Evolutionary conservation across 2,888 invertebrate species (phyloP).

Genomic region (Amphipoea lucens): DNA sequence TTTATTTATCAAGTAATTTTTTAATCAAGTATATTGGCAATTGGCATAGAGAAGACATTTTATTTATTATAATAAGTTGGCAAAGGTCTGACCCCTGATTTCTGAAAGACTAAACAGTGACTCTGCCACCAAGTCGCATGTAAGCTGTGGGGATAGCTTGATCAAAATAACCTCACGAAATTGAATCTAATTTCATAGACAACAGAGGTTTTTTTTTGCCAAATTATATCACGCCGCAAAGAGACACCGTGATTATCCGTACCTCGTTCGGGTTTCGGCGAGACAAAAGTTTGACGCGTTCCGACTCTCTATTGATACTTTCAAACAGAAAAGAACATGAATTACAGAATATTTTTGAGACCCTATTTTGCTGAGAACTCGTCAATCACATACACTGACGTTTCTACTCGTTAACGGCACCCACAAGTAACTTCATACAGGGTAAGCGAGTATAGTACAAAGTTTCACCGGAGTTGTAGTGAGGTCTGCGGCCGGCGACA

Average conservation of each 20-base stretch:
- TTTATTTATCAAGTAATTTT: no score
- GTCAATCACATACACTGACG: slow-evolving; percentile 7
- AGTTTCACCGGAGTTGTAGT: slow-evolving; percentile 75
- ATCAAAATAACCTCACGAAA: background rate
- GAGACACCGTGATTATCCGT: background rate
- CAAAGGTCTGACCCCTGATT: background rate
- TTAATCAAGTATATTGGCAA: background rate
- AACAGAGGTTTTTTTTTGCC: no score
- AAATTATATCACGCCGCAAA: no score
- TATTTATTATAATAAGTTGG: background rate
- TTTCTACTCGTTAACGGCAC: background rate
- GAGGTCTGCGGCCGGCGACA: slow-evolving; percentile 70
- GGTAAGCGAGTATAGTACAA: background rate
- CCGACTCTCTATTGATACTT: background rate
- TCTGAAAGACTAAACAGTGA: background rate
- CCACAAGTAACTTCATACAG: background rate
- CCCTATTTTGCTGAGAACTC: background rate
- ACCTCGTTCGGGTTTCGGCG: background rate
- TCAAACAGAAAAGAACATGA: no score
- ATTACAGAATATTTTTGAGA: no score
- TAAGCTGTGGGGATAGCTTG: background rate
- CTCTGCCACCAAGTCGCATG: background rate
- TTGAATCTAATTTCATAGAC: background rate
- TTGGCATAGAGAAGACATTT: background rate
- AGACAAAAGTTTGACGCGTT: background rate